Percentiles rank a stretch among this genome's conserved stretches.
Evolutionary conservation across 1,140 invertebrate species (phyloP).

Genomic region (Diachasma alloeum): DNA sequence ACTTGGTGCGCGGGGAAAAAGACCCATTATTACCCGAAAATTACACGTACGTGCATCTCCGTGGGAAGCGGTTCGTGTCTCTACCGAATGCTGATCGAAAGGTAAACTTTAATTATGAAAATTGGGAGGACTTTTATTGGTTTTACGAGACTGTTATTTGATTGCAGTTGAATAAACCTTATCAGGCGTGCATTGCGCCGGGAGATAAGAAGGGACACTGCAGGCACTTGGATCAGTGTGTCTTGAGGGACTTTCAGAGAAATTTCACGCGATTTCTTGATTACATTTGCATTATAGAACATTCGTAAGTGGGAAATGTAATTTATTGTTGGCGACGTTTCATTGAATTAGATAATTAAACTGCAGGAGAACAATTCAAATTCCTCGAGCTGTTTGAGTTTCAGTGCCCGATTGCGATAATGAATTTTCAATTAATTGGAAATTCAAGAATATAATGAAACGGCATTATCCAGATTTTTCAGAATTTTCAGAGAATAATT

Average conservation of each 20-base stretch:
- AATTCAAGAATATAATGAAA: too few species aligned
- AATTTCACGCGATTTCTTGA: slow-evolving; percentile 70
- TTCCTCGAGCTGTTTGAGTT: too few species aligned
- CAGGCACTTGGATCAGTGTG: slow-evolving; percentile 71
- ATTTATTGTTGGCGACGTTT: too few species aligned
- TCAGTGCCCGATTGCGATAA: too few species aligned
- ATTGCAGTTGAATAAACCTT: slow-evolving; percentile 57
- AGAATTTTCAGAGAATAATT: too few species aligned
- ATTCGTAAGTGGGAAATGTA: slow-evolving; percentile 62
- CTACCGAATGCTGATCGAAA: neutral
- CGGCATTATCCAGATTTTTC: too few species aligned
- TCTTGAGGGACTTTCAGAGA: slow-evolving; percentile 68
- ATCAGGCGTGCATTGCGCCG: slow-evolving; percentile 71
- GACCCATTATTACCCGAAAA: neutral
- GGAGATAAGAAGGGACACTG: slow-evolving; percentile 71
- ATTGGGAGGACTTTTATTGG: neutral
- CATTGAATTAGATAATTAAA: slow-evolving; percentile 12
- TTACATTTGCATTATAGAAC: slow-evolving; percentile 73
- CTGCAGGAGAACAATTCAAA: slow-evolving; percentile 10
- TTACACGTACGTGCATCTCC: neutral
- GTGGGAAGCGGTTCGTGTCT: slow-evolving; percentile 15
- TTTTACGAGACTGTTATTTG: neutral
- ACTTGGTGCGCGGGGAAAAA: neutral
- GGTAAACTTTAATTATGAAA: slow-evolving; percentile 12
- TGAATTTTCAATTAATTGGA: too few species aligned